Conservation (phyloP, 2,888 invertebrate species). For the Pseudococcus jackbeardsleyi region DNA sequence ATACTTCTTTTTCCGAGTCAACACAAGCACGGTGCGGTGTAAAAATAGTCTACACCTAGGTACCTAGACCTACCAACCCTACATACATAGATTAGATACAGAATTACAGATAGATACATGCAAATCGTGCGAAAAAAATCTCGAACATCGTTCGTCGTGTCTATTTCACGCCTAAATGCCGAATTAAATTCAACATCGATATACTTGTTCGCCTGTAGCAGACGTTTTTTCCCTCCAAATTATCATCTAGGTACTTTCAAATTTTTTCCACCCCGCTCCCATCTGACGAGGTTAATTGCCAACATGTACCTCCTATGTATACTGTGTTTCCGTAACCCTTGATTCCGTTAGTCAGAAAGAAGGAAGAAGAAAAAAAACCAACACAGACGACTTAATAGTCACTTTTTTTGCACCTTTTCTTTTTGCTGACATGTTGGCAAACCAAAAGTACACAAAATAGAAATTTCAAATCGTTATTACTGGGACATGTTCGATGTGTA, state of each 20-base stretch:
- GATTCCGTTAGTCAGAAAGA: neutral
- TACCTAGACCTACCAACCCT: no score
- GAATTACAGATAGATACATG: no score
- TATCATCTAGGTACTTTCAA: neutral
- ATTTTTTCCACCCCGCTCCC: neutral
- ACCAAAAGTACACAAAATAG: neutral
- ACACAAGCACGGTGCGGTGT: neutral
- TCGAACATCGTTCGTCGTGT: conserved; percentile 15
- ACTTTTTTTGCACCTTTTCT: neutral
- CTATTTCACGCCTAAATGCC: conserved; percentile 47
- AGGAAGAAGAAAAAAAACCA: neutral
- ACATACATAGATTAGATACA: no score
- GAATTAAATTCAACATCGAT: conserved; percentile 28
- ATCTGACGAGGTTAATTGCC: neutral
- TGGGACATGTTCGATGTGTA: neutral
- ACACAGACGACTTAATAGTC: neutral
- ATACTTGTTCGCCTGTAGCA: neutral
- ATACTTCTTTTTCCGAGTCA: neutral
- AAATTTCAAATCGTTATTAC: conserved; percentile 16
- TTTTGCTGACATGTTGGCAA: neutral
- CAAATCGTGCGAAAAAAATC: neutral
- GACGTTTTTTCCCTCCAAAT: neutral
- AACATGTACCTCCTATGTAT: neutral
- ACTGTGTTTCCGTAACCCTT: neutral
- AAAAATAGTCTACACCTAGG: neutral